Base-by-base conservation (phyloP, 2,888 invertebrate species). In the Orthosia cruda region DNA sequence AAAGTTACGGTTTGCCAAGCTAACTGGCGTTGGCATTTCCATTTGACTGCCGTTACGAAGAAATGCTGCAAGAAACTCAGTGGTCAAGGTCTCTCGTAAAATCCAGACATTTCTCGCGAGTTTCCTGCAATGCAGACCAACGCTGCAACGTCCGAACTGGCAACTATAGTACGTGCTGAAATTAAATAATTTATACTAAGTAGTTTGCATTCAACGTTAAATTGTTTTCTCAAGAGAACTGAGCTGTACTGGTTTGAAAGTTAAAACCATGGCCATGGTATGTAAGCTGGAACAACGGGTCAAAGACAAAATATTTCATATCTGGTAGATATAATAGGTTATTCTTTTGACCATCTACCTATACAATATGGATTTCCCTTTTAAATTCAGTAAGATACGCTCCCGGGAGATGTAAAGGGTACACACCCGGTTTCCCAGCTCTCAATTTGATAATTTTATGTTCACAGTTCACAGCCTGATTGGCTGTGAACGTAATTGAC, bases 361-460 rank as follows among this genome's bases (percentile, higher is more conserved):
- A n/a, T 69, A 52, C 59, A 58, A 71, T 72, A 77, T 54, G 62
- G 63, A 79, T 70, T 70, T 71, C 45, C 54, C 13, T 77, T 71
- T 69, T 58, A 77, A 59, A 76, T 76, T 64, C 66, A 67, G 71
- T 85, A 63, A 69, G 57, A 54, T 67, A 32, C 45, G 62, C 47
- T 71, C 50, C 26, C 64, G 15, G 4, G n/a, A 32, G 50, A 71
- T 59, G 32, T 57, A 63, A 54, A 58, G 74, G 40, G 40, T 40
- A 40, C 40, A 40, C 54, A 18, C n/a, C n/a, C n/a, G n/a, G n/a
- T n/a, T n/a, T n/a, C n/a, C n/a, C n/a, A n/a, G n/a, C n/a, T n/a
- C n/a, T n/a, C n/a, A n/a, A n/a, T n/a, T n/a, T n/a, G n/a, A n/a
- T n/a, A n/a, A n/a, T n/a, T n/a, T n/a, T n/a, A n/a, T n/a, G n/a